These are phyloP conservation scores for Clarias batrachus DNA, from an alignment of 2,113 vertebrate species.

Conservation along the genomic window DNA sequence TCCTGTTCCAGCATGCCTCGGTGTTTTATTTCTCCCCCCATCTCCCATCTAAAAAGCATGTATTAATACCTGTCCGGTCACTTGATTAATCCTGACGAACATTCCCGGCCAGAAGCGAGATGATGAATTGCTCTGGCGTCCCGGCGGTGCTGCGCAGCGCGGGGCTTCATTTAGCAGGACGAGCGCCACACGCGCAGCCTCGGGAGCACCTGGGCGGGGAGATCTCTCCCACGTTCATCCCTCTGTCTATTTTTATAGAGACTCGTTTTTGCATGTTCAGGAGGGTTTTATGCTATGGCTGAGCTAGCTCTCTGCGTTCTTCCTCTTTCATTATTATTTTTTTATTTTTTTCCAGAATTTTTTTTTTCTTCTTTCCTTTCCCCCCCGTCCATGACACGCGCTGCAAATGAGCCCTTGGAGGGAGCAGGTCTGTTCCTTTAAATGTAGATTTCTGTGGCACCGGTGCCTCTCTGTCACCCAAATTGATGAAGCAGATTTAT, in stretches of 20 bases:
- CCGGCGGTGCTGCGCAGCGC: background rate
- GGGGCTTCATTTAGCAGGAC: slow-evolving; percentile 49
- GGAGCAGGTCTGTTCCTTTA: slow-evolving; percentile 62
- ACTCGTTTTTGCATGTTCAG: slow-evolving; percentile 53
- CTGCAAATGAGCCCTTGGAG: slow-evolving; percentile 62
- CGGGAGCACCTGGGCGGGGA: slow-evolving; percentile 47
- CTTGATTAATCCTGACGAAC: slow-evolving; percentile 39
- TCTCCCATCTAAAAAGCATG: background rate
- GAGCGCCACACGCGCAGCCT: slow-evolving; percentile 49
- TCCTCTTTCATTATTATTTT: background rate
- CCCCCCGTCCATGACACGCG: slow-evolving; percentile 51
- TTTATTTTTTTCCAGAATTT: background rate
- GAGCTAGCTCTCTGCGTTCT: slow-evolving; percentile 42
- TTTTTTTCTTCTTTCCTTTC: background rate
- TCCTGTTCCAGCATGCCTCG: background rate
- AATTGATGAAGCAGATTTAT: slow-evolving; percentile 94
- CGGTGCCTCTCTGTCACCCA: slow-evolving; percentile 77
- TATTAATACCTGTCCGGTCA: slow-evolving; percentile 11
- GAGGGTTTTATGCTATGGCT: slow-evolving; percentile 40
- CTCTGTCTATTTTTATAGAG: slow-evolving; percentile 52
- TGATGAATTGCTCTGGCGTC: slow-evolving; percentile 46
- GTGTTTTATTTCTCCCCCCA: background rate
- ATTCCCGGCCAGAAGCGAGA: background rate
- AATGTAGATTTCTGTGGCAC: slow-evolving; percentile 69
- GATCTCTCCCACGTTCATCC: slow-evolving; percentile 37